These are phyloP conservation scores for Bhutanitis thaidina DNA, from an alignment of 2,888 invertebrate species.

Conservation along the genomic window DNA sequence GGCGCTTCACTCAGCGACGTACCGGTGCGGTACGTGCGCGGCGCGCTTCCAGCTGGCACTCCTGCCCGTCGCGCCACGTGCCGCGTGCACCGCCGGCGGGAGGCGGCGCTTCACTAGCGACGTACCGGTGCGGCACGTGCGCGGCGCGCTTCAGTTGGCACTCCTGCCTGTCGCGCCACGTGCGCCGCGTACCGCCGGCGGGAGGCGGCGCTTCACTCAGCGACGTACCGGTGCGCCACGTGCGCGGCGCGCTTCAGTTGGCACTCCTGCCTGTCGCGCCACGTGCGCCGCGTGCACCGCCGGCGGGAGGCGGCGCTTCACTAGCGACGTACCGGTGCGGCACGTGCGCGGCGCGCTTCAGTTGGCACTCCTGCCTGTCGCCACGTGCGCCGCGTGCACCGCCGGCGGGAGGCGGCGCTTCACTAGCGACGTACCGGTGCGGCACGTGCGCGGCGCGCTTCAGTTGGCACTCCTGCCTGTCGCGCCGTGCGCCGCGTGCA, in stretches of 20 bases:
- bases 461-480: no score
- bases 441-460: slow-evolving; percentile 30
- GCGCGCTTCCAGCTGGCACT: no score
- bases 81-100: slow-evolving; percentile 54
- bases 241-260: slow-evolving; percentile 61
- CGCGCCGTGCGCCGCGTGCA: no score
- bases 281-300: slow-evolving; percentile 45
- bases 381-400: no score
- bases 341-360: no score
- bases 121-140: slow-evolving; percentile 49
- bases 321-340: background rate
- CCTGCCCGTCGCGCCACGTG: no score
- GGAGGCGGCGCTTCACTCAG: slow-evolving; percentile 50
- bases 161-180: no score
- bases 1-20: background rate
- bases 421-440: slow-evolving; percentile 57
- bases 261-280: slow-evolving; percentile 62
- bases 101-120: slow-evolving; percentile 50
- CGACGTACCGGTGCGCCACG: slow-evolving; percentile 44
- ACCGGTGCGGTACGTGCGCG: no score
- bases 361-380: no score
- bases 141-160: no score
- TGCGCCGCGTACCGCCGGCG: slow-evolving; percentile 57
- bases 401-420: slow-evolving; percentile 48
- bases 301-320: background rate